Evolutionary conservation across 2,113 vertebrate genomes (phyloP).

Genomic region (Aspiorhynchus laticeps): DNA sequence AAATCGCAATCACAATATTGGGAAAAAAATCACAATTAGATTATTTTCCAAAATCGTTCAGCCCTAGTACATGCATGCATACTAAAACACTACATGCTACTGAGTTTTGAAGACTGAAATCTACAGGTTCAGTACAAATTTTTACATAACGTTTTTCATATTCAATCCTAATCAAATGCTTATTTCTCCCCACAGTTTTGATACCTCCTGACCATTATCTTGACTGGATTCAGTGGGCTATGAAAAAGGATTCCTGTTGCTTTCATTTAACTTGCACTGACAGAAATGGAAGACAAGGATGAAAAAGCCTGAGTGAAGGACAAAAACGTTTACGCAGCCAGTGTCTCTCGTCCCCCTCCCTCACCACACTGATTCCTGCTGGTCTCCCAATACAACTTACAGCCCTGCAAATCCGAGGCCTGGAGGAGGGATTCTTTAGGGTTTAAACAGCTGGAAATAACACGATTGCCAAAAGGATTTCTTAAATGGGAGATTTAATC

Average conservation of each 20-base stretch:
- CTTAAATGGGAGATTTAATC: slow-evolving; percentile 38
- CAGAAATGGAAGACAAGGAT: slow-evolving; percentile 17
- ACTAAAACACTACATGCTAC: background rate
- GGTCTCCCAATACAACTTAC: slow-evolving; percentile 59
- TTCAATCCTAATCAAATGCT: background rate
- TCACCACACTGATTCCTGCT: slow-evolving; percentile 41
- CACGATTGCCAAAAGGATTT: slow-evolving; percentile 56
- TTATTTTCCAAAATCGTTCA: too few relatives aligned
- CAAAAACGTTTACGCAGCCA: slow-evolving; percentile 31
- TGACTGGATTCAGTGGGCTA: slow-evolving; percentile 56
- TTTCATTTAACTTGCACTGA: slow-evolving; percentile 49
- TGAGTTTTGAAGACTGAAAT: background rate
- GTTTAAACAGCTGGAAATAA: slow-evolving; percentile 33
- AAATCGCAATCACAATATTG: too few relatives aligned
- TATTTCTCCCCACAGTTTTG: slow-evolving; percentile 70
- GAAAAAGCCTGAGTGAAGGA: slow-evolving; percentile 26
- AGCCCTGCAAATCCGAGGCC: slow-evolving; percentile 61
- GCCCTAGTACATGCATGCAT: background rate
- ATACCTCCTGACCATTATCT: slow-evolving; percentile 73
- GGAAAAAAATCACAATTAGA: too few relatives aligned
- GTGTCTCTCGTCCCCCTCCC: slow-evolving; percentile 40
- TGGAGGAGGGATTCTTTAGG: slow-evolving; percentile 20
- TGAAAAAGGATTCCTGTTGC: slow-evolving; percentile 33
- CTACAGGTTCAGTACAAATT: background rate
- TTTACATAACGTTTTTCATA: background rate